Evolutionary conservation across 2,113 vertebrate genomes (phyloP), one percentile per base, ranked within the genome.

Genomic region (Nicator chloris): DNA sequence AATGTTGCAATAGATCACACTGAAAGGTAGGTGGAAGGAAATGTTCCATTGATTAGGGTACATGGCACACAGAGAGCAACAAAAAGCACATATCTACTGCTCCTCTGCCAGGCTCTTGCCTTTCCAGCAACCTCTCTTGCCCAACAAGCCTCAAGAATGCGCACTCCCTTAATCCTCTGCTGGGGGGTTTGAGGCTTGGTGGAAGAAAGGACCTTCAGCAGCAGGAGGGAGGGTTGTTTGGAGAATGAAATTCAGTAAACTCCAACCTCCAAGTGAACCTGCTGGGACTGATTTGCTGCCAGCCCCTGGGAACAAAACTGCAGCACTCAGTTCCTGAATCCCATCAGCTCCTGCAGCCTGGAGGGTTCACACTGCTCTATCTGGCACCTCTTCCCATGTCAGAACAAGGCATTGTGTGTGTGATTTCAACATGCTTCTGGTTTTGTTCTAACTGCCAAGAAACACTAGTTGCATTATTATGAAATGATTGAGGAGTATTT

Each of bases 371-470:
- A 60, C 64, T 91, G 76, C 93, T 88, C 88, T 71, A 76, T 86
- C 96, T 97, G 96, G 95, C 95, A 95, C 84, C 82, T 96, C 93
- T 96, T 96, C 88, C 96, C 86, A 30, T 95, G 95, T 96, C 96
- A 96, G 95, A 97, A 97, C 96, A 98, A 97, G 96, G 95, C 90
- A 40, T 94, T 96, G 93, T 97, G 96, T 96, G 93, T 91, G 92
- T 4, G 77, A 95, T 98, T 98, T 98, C 97, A 95, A 97, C 98
- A 98, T 72, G 96, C 94, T 96, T 94, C 97, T 97, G 96, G 96
- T 88, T 86, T 95, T 85, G 95, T 94, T 94, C 82, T 78, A 33
- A 84, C 94, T 98, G 97, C 98, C 97, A 98, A 97, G 97, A 97
- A 97, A 97, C 96, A 96, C 90, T 96, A 96, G 96, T 97, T 97